Conservation (phyloP, 1,140 invertebrate genomes). For the Drosophila dunni region DNA sequence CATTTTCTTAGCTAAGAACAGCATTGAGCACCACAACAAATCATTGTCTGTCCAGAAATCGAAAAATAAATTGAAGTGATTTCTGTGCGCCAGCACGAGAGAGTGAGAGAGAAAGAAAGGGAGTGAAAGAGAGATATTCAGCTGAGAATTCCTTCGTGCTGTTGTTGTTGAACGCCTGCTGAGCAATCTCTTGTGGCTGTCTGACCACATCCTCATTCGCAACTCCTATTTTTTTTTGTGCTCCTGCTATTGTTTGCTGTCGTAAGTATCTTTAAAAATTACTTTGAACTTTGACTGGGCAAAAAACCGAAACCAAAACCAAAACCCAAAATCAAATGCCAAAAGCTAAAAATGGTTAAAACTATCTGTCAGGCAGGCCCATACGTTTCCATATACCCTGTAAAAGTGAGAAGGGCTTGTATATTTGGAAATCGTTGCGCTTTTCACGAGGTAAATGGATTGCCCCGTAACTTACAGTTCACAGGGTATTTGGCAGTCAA, state of each 20-base stretch:
- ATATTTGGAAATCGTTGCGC: neutral
- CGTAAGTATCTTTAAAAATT: conserved; percentile 71
- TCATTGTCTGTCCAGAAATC: conserved; percentile 65
- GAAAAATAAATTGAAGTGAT: conserved; percentile 80
- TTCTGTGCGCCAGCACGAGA: conserved; percentile 29
- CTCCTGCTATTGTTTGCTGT: neutral
- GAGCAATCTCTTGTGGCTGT: conserved; percentile 43
- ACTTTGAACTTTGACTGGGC: conserved; percentile 66
- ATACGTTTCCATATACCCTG: neutral
- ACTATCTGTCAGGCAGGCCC: conserved; percentile 20
- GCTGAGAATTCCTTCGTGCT: conserved; percentile 1
- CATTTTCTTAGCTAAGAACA: conserved; percentile 36
- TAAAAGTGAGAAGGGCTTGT: neutral
- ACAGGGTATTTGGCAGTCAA: conserved; percentile 6
- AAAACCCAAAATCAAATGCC: conserved; percentile 39
- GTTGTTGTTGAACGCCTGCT: conserved; percentile 17
- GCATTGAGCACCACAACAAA: conserved; percentile 51
- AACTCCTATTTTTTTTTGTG: conserved; percentile 41
- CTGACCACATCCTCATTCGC: conserved; percentile 36
- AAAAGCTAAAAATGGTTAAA: conserved; percentile 27
- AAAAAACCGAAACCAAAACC: conserved; percentile 17
- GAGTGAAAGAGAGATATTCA: neutral
- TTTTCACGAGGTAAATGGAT: neutral
- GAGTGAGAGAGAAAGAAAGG: no score
- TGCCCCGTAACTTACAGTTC: neutral